Percentiles rank a stretch among this genome's conserved stretches.
Evolutionary conservation across 2,888 invertebrate genomes (phyloP).

Genomic region (Polietes domitor): DNA sequence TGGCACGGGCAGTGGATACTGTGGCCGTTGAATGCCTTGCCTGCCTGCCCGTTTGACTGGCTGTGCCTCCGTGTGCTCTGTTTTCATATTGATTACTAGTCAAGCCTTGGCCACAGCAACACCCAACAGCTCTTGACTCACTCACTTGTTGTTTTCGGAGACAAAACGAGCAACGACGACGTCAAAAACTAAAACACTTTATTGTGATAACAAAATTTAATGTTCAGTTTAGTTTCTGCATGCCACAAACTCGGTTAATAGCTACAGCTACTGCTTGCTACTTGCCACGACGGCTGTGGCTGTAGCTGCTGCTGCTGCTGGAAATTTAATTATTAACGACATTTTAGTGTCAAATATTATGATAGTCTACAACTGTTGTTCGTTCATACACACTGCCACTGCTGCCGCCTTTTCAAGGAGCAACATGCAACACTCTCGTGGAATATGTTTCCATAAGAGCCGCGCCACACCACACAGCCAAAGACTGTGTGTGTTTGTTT

Average conservation of each 20-base stretch:
- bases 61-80: constrained; percentile 13
- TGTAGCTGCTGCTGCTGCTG: constrained; percentile 41
- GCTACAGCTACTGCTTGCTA: constrained; percentile 38
- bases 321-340: constrained; percentile 70
- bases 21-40: constrained; percentile 25
- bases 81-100: constrained; percentile 17
- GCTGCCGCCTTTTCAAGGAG: neutral
- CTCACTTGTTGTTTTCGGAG: constrained; percentile 21
- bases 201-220: constrained; percentile 63
- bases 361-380: constrained; percentile 61
- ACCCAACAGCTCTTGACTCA: constrained; percentile 22
- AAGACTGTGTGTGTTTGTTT: neutral
- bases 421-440: neutral
- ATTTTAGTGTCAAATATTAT: constrained; percentile 70
- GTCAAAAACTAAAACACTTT: constrained; percentile 40
- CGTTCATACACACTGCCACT: constrained; percentile 23
- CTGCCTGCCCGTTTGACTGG: constrained; percentile 31
- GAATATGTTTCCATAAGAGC: neutral
- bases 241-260: constrained; percentile 38
- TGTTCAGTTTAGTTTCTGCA: constrained; percentile 39
- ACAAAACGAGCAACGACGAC: constrained; percentile 32
- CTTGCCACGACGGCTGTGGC: constrained; percentile 35
- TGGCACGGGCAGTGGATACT: neutral
- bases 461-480: neutral
- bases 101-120: constrained; percentile 43